Base-by-base conservation (phyloP, 2,797 vertebrate species). In the Astyanax mexicanus region DNA sequence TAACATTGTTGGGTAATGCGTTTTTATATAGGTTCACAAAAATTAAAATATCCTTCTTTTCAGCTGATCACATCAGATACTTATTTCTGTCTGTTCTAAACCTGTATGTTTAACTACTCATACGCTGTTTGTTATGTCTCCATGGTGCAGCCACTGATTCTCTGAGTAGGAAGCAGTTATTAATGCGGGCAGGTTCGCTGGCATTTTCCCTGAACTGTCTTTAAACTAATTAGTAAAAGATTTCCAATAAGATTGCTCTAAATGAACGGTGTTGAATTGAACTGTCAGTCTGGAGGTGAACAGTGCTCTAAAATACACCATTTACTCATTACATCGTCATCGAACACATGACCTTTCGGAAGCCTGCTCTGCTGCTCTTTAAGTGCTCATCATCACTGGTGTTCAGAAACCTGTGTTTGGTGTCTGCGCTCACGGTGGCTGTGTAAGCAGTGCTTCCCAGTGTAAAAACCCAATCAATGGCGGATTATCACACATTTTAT, bases 401-500 rank as follows among this genome's bases (percentile, higher is more conserved):
- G 65, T 68, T 51, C 27, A 7, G n/a, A 44, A 21, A 45, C 13
- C 64, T 4, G 65, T 37, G 65, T 51, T 49, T 68, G 35, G 65
- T 51, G 45, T 51, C 29, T 1, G 29, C 2, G 51, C 45, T 68
- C 4, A 12, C 1, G 21, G 11, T 37, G 65, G 15, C 45, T 19
- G 27, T 67, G 65, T 67, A 67, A 49, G 65, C 27, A 35, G 65
- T 51, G 3, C 21, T 29, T 35, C 21, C 71, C 68, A 75, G 47
- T 13, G n/a, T 40, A 54, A 57, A 23, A 15, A 49, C 78, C 75
- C 74, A 13, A 54, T 82, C 81, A 83, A 74, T 55, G 81, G 83
- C 54, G 23, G 47, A 78, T 72, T 29, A 55, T 78, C 72, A 62
- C 55, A 64, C 47, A 11, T 73, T 32, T 75, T 73, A 80, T 47